These are phyloP conservation scores for Ormia ochracea DNA, from an alignment of 2,888 invertebrate species.

Conservation along the genomic window DNA sequence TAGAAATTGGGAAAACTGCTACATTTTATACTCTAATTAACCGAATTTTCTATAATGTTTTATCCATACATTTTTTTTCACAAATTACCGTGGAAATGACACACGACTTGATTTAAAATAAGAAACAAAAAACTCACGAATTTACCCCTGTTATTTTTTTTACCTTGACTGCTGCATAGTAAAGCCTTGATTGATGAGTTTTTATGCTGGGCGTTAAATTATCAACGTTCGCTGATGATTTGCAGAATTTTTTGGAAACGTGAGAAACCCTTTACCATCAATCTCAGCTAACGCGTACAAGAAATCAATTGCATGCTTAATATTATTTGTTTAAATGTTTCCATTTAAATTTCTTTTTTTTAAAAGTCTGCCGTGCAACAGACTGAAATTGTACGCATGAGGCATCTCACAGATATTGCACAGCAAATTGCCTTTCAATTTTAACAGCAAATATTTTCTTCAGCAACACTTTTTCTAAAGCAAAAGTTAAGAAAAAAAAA, in stretches of 20 bases:
- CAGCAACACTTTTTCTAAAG: no score
- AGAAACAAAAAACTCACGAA: slow-evolving; percentile 30
- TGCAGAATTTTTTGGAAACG: slow-evolving; percentile 16
- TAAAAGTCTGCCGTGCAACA: no score
- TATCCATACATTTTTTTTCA: background rate
- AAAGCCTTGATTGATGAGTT: slow-evolving; percentile 50
- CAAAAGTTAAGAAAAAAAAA: no score
- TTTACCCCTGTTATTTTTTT: slow-evolving; percentile 44
- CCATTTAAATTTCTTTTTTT: background rate
- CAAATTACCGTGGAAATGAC: slow-evolving; percentile 19
- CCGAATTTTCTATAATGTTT: slow-evolving; percentile 20
- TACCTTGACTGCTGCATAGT: slow-evolving; percentile 3
- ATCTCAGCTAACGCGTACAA: background rate
- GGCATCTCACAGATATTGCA: no score
- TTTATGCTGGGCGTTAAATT: slow-evolving; percentile 45
- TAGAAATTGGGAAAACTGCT: background rate
- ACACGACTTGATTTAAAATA: slow-evolving; percentile 26
- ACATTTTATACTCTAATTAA: slow-evolving; percentile 55
- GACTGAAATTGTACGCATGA: no score
- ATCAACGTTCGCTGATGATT: slow-evolving; percentile 22
- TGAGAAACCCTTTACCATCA: slow-evolving; percentile 46
- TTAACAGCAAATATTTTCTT: no score
- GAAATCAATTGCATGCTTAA: background rate
- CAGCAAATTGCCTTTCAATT: no score
- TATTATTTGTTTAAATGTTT: background rate